Conservation (phyloP, 2,113 vertebrate species). For the Sphyrna mokarran region DNA sequence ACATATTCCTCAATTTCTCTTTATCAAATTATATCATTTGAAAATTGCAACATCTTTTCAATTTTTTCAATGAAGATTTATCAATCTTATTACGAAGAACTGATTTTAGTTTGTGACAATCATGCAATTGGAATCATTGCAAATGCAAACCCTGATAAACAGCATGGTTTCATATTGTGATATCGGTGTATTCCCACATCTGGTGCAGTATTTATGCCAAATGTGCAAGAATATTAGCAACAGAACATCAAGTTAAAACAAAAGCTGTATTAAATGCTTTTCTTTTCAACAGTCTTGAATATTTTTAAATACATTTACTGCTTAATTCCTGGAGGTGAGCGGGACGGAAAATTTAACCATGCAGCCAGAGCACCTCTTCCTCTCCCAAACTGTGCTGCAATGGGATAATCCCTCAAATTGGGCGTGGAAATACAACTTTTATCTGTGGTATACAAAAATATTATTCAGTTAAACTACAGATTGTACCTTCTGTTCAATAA, state of each 20-base stretch:
- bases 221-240: too few species aligned
- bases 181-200: not conserved
- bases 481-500: not conserved
- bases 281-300: not conserved
- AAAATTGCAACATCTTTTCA: not conserved
- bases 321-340: constrained; percentile 7
- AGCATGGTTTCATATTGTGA: not conserved
- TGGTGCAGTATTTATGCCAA: not conserved
- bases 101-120: not conserved
- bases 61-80: not conserved
- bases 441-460: not conserved
- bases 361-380: constrained; percentile 24
- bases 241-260: not conserved
- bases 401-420: not conserved
- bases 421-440: not conserved
- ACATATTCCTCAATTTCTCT: not conserved
- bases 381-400: constrained; percentile 20
- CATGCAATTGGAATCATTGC: not conserved
- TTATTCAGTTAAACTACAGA: not conserved
- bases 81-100: not conserved
- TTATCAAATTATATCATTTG: not conserved
- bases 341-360: constrained; percentile 11
- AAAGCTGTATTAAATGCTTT: not conserved
- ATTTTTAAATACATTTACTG: constrained; percentile 5
- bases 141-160: not conserved